Percentiles rank a stretch among this genome's conserved stretches.
Evolutionary conservation across 2,113 vertebrate genomes (phyloP).

Genomic region (Notiomystis cincta): DNA sequence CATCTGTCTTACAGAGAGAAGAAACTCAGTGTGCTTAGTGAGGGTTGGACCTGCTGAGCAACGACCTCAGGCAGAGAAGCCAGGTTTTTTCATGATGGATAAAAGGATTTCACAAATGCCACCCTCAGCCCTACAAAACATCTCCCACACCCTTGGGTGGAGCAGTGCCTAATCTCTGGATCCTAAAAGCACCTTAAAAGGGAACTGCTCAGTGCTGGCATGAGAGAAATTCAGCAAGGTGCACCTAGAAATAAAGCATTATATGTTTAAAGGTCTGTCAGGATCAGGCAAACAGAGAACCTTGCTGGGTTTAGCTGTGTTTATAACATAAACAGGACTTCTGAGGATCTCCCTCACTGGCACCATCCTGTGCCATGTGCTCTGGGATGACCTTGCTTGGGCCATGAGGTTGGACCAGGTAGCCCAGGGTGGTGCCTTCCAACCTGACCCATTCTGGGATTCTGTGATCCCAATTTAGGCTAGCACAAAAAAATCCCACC

Average conservation of each 20-base stretch:
- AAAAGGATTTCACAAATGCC: not conserved
- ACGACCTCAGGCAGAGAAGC: accelerated
- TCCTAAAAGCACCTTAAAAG: not conserved
- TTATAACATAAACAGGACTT: not conserved
- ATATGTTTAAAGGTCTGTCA: not conserved
- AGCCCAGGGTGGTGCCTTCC: not conserved
- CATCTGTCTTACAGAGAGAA: not conserved
- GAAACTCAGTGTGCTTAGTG: not conserved
- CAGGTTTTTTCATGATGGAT: not conserved
- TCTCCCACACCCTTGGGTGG: not conserved
- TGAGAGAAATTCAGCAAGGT: not conserved
- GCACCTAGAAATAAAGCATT: not conserved
- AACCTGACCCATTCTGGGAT: not conserved
- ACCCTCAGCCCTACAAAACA: not conserved
- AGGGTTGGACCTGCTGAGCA: not conserved
- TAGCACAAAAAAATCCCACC: not conserved
- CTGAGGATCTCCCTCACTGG: not conserved
- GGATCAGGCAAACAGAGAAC: not conserved
- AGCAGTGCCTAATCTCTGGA: not conserved
- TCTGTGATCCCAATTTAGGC: not conserved
- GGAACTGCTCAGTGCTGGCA: not conserved
- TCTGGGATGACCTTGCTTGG: not conserved
- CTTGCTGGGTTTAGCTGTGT: not conserved
- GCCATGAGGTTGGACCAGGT: accelerated
- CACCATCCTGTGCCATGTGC: not conserved